Evolutionary conservation across 2,888 invertebrate genomes (phyloP), one percentile per base, ranked within the genome.

Genomic region (Eristalis intricaria): DNA sequence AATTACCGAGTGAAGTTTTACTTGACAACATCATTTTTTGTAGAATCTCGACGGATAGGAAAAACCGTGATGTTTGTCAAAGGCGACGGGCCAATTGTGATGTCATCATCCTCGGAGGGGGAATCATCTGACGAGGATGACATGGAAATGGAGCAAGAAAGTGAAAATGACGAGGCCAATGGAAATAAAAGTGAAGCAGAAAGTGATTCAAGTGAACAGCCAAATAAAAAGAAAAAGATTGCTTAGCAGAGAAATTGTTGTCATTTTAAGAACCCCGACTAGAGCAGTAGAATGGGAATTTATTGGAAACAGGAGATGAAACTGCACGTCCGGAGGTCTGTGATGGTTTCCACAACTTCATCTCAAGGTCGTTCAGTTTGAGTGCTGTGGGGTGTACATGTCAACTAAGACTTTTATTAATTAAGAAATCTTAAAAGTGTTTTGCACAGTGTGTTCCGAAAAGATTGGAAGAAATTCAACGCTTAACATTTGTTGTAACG

Each of bases 1-100:
- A 23, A 13, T 61, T 19, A 4, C 7, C 0, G 13, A 60, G 26
- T 3, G 0, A 13, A 15, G 13, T 13, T 60, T n/a, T 10, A 15
- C 35, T 58, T 60, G 13, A 70, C 43, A 61, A 38, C 38, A 32
- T 8, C 1, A 29, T 43, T 80, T 22, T 66, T 84, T 91, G 75
- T 88, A 94, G 94, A 94, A 89, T 94, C 94, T 0, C 91, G 94
- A 32, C 92, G 93, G 38, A 90, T 93, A 83, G 94, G 94, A 8
- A 95, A 94, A 92, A 92, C 94, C 10, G 91, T 94, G 11, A 93
- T 94, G 93, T 92, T 94, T 89, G 93, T 94, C 0, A 93, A 94
- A 89, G 91, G 93, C 69, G 88, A 91, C 1, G 91, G 91, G 1
- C 93, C 92, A n/a, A 89, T 91, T 35, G 90, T 90, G 2, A 89